These are phyloP conservation scores for Vannuccia rotundouncinata DNA, from an alignment of 2,888 invertebrate genomes.

Conservation along the genomic window DNA sequence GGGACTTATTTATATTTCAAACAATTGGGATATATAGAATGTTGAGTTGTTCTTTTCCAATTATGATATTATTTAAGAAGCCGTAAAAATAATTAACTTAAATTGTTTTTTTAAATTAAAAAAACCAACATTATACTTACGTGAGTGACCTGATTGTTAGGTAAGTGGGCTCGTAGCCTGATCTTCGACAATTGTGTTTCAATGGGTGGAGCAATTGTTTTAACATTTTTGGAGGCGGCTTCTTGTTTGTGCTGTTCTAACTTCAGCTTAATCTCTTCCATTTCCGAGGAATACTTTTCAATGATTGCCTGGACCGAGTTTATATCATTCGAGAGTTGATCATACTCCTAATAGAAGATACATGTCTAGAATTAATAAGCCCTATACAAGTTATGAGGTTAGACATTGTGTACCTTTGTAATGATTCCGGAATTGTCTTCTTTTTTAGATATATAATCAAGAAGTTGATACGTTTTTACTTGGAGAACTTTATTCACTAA, in stretches of 20 bases:
- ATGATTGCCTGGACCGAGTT: conserved; percentile 28
- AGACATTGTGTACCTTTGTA: conserved; percentile 14
- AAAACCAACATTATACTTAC: no score
- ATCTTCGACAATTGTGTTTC: conserved; percentile 18
- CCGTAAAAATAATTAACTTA: no score
- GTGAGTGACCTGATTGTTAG: conserved; percentile 38
- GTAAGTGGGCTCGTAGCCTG: conserved; percentile 33
- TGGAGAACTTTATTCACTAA: conserved; percentile 35
- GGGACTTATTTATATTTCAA: no score
- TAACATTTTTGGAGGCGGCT: neutral
- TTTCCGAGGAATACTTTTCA: conserved; percentile 35
- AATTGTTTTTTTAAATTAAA: no score
- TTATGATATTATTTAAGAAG: no score
- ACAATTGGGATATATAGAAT: no score
- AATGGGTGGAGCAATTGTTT: neutral
- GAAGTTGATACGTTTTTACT: conserved; percentile 27
- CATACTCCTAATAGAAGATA: conserved; percentile 25
- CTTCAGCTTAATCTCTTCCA: conserved; percentile 33
- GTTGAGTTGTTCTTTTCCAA: no score
- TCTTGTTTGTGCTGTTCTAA: conserved; percentile 21
- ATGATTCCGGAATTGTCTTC: conserved; percentile 36
- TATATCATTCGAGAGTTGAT: conserved; percentile 33
- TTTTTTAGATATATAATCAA: conserved; percentile 35
- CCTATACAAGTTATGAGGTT: neutral
- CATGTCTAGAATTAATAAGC: neutral